Evolutionary conservation across 2,888 invertebrate genomes (phyloP), one percentile per base, ranked within the genome.

Genomic region (Lingula anatina): DNA sequence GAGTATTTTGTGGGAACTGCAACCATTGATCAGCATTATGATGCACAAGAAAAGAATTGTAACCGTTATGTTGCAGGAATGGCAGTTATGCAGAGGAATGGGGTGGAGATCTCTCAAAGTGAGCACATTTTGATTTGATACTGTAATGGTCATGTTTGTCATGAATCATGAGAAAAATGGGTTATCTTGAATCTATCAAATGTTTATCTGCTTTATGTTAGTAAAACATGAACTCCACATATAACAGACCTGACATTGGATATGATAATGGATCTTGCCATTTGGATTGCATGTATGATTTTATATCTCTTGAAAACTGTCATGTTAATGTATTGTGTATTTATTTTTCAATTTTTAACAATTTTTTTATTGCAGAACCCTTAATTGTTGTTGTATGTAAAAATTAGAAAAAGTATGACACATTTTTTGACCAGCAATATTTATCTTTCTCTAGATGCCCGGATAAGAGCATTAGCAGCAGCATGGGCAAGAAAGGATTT

Each of bases 401-500:
- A n/a, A n/a, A n/a, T n/a, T n/a, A n/a, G n/a, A n/a, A n/a, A n/a
- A n/a, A n/a, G n/a, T n/a, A n/a, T n/a, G n/a, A n/a, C n/a, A n/a
- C n/a, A n/a, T n/a, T n/a, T n/a, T n/a, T n/a, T n/a, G n/a, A n/a
- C n/a, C n/a, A n/a, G n/a, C n/a, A n/a, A n/a, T n/a, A 38, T 15
- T 43, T 44, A 21, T 43, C 49, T 31, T 48, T 39, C 51, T 57
- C 31, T 56, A 69, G 71, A 71, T 63, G 68, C 73, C 5, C 56
- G 66, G 43, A 61, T 71, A 9, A 54, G 70, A 41, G 66, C 67
- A 3, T 48, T 75, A 27, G 68, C 72, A 9, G 68, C 71, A 23
- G 72, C 75, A 2, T 71, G 70, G 71, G 70, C 71, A 4, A 56
- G 72, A 25, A 61, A 68, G 41, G 73, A 74, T 51, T 56, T 64